A percentile compares a stretch with the other conserved stretches of the same genome.
Conservation (phyloP, 2,888 invertebrate species). For the Machimus rusticus region DNA sequence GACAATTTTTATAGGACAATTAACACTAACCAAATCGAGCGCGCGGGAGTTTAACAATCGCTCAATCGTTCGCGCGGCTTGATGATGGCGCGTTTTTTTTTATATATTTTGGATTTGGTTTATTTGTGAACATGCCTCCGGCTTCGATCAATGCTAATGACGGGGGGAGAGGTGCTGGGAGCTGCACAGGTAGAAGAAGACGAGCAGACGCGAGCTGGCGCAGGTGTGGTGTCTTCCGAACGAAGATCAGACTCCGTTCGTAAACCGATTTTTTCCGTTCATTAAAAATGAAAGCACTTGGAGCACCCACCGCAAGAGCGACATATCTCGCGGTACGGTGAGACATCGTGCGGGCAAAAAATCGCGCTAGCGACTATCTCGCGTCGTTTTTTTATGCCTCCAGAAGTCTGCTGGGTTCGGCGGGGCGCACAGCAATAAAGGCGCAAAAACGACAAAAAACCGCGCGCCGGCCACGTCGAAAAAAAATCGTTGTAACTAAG, state of each 20-base stretch:
- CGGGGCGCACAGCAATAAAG: neutral
- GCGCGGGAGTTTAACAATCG: neutral
- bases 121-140: neutral
- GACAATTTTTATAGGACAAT: constrained; percentile 38
- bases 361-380: neutral
- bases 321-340: neutral
- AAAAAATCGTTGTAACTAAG: constrained; percentile 1
- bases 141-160: constrained; percentile 19
- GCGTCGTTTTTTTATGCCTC: neutral
- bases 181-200: neutral
- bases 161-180: neutral
- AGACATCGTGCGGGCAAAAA: neutral
- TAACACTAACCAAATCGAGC: constrained; percentile 7
- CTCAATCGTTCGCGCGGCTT: neutral
- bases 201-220: neutral
- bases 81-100: neutral
- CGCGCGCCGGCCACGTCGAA: neutral
- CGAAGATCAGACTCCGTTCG: neutral
- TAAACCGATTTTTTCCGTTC: neutral
- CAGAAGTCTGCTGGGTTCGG: neutral
- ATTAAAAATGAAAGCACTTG: neutral
- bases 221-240: neutral
- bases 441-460: neutral
- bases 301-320: neutral
- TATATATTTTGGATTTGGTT: neutral